These are phyloP conservation scores for Physocephala rufipes DNA, from an alignment of 2,888 invertebrate genomes.

Conservation along the genomic window DNA sequence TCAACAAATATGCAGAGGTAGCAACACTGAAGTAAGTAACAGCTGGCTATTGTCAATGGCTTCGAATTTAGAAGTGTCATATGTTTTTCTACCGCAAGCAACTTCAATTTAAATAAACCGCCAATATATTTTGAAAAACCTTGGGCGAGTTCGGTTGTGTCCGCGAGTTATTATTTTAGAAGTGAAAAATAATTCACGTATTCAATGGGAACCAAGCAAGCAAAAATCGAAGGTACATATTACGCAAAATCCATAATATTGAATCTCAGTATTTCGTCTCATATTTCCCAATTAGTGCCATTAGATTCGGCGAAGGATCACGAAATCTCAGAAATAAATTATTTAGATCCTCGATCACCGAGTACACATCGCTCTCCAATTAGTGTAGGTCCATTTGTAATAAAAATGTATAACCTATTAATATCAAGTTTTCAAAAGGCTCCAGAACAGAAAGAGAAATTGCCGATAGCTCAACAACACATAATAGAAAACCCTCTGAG, in stretches of 20 bases:
- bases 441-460: constrained; percentile 18
- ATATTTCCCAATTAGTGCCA: not conserved
- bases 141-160: no score
- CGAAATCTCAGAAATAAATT: not conserved
- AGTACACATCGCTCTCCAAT: constrained; percentile 57
- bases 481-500: constrained; percentile 45
- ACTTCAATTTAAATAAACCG: constrained; percentile 28
- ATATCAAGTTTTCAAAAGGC: constrained; percentile 19
- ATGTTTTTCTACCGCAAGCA: not conserved
- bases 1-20: no score
- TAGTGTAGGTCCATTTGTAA: constrained; percentile 47
- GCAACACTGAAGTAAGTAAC: no score
- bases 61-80: no score
- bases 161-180: no score
- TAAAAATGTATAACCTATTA: not conserved
- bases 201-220: constrained; percentile 57
- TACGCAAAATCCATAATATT: no score
- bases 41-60: not conserved
- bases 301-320: not conserved
- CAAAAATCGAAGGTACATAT: constrained; percentile 56
- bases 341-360: constrained; percentile 59
- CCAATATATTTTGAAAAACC: constrained; percentile 24
- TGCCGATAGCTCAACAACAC: constrained; percentile 2
- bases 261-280: constrained; percentile 39
- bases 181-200: not conserved